phyloP scores from a whole-genome alignment of 2,113 vertebrate genomes.

The Centropus unirufus region DNA sequence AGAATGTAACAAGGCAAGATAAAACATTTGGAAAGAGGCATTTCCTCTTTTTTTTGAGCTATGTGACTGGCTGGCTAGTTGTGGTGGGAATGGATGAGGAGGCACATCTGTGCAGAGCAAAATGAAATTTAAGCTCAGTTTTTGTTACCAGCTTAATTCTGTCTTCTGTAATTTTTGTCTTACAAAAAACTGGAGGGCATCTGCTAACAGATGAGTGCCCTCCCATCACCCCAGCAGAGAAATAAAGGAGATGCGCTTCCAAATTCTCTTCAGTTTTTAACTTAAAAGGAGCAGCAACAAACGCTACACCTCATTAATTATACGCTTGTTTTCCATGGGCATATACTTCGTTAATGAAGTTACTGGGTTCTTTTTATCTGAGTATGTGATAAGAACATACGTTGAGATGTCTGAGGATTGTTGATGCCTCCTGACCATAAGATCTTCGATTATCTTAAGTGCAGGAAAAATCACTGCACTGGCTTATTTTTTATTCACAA shows the following conservation, averaged over 20 bases:
- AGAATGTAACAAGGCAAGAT: not conserved
- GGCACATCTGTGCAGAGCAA: not conserved
- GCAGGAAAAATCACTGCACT: not conserved
- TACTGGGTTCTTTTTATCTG: not conserved
- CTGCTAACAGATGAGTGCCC: not conserved
- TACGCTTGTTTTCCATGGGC: not conserved
- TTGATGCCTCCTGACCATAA: not conserved
- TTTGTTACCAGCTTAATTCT: not conserved
- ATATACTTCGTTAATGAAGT: not conserved
- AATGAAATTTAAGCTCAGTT: not conserved
- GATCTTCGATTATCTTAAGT: not conserved
- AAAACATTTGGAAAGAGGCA: not conserved
- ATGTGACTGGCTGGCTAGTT: not conserved
- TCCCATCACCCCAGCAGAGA: accelerated
- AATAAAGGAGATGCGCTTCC: not conserved
- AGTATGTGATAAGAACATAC: not conserved
- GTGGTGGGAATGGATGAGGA: not conserved
- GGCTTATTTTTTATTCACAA: not conserved
- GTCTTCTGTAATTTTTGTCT: not conserved
- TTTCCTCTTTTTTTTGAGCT: not conserved
- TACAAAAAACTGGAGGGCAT: not conserved
- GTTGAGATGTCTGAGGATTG: not conserved
- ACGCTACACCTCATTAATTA: not conserved
- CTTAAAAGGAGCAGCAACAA: not conserved
- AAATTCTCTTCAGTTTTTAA: not conserved